Percentiles rank a stretch among this genome's conserved stretches.
Conservation (phyloP, 2,888 invertebrate species). For the Anaspis maculata region DNA sequence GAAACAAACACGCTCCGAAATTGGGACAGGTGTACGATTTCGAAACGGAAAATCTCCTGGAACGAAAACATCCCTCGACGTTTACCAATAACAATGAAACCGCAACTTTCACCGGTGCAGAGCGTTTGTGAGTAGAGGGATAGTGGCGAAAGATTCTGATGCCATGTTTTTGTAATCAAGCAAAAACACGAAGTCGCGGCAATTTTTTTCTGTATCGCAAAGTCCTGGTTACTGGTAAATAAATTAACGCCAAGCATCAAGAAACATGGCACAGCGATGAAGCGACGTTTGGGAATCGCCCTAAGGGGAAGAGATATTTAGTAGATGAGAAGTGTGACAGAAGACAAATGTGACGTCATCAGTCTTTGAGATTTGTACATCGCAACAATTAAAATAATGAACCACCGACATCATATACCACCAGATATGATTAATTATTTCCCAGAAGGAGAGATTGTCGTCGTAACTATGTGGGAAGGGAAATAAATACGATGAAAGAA, state of each 20-base stretch:
- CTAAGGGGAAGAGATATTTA: slow-evolving; percentile 13
- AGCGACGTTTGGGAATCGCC: too few species aligned
- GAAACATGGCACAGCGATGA: too few species aligned
- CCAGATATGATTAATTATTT: slow-evolving; percentile 23
- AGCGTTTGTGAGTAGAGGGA: too few species aligned
- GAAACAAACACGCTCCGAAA: neutral
- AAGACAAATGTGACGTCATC: slow-evolving; percentile 27
- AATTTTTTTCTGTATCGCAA: too few species aligned
- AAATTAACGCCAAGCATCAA: too few species aligned
- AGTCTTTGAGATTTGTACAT: slow-evolving; percentile 27
- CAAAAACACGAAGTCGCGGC: too few species aligned
- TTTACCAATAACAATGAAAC: too few species aligned
- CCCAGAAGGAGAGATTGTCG: slow-evolving; percentile 3
- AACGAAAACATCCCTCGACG: too few species aligned
- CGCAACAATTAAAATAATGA: slow-evolving; percentile 32
- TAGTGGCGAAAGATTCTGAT: too few species aligned
- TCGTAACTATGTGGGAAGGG: neutral
- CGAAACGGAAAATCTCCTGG: too few species aligned
- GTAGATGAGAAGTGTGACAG: slow-evolving; percentile 21
- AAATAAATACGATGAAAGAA: neutral
- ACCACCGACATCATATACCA: slow-evolving; percentile 23
- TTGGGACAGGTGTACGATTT: neutral
- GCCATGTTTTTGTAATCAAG: too few species aligned
- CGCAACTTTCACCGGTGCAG: neutral
- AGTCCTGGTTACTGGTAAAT: too few species aligned